phyloP scores from a whole-genome alignment of 37 sponge, comb jelly and placozoan genomes.

The Beroe ovata region DNA sequence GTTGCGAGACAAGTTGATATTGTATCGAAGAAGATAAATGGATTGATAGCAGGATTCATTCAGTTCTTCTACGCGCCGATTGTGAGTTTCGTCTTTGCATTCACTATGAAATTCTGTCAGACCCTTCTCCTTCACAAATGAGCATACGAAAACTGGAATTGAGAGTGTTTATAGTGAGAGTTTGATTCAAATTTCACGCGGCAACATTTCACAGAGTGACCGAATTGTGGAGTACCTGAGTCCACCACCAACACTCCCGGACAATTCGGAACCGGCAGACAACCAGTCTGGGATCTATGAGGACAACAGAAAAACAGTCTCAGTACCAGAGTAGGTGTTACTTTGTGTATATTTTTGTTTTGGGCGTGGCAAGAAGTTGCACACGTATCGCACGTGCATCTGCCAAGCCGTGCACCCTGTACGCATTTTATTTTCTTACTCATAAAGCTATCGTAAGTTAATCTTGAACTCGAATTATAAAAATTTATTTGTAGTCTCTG shows the following conservation, averaged over 20 bases:
- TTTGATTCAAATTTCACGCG: too few relatives aligned
- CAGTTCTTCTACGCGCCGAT: constrained; percentile 50
- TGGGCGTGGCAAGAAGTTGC: too few relatives aligned
- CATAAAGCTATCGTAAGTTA: too few relatives aligned
- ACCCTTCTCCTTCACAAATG: background rate
- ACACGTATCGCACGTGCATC: too few relatives aligned
- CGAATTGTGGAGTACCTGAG: background rate
- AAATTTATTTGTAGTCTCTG: too few relatives aligned
- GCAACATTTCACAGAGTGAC: background rate
- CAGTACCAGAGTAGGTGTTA: background rate
- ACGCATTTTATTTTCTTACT: too few relatives aligned
- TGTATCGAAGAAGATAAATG: constrained; percentile 19
- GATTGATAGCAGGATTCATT: constrained; percentile 39
- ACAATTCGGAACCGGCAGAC: background rate
- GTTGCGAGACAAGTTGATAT: constrained; percentile 16
- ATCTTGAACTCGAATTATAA: too few relatives aligned
- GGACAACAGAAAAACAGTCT: background rate
- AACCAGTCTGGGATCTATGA: background rate
- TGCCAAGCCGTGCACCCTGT: too few relatives aligned
- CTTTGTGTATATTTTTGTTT: too few relatives aligned
- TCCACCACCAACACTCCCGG: background rate
- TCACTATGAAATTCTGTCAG: too few relatives aligned
- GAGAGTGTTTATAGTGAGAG: too few relatives aligned
- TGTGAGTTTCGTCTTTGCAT: constrained; percentile 6
- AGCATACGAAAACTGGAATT: too few relatives aligned